Evolutionary conservation across 2,888 invertebrate species (phyloP).

Genomic region (Chamaedrilus cognettii): DNA sequence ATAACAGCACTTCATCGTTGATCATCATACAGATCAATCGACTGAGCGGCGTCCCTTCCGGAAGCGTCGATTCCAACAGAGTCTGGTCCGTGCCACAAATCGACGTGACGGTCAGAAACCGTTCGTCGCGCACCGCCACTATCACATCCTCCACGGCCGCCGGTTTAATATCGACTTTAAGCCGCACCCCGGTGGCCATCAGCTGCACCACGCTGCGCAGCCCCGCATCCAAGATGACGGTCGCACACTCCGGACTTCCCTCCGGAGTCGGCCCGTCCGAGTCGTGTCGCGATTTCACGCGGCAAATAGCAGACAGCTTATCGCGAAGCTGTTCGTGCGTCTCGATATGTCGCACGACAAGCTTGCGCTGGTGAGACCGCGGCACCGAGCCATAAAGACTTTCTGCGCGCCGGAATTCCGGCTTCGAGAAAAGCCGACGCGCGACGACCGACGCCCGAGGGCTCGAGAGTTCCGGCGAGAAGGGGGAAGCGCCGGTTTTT

Average conservation of each 20-base stretch:
- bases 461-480: background rate
- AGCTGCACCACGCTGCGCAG: background rate
- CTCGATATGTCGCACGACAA: constrained; percentile 14
- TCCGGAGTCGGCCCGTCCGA: background rate
- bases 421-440: background rate
- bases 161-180: background rate
- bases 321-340: constrained; percentile 6
- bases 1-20: background rate
- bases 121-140: background rate
- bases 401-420: constrained; percentile 1
- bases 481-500: background rate
- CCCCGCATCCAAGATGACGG: no score
- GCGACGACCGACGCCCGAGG: constrained; percentile 4
- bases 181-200: background rate
- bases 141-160: constrained; percentile 7
- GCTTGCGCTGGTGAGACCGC: constrained; percentile 1
- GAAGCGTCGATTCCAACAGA: constrained; percentile 5
- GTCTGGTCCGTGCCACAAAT: background rate
- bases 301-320: constrained; percentile 7
- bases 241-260: background rate
- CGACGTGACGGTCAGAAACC: background rate
- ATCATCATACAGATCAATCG: background rate
- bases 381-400: background rate
- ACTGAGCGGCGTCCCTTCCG: background rate
- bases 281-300: background rate